Percentiles rank a stretch among this genome's conserved stretches.
Evolutionary conservation across 2,797 vertebrate species (phyloP).

Genomic region (Pipistrellus pipistrellus): DNA sequence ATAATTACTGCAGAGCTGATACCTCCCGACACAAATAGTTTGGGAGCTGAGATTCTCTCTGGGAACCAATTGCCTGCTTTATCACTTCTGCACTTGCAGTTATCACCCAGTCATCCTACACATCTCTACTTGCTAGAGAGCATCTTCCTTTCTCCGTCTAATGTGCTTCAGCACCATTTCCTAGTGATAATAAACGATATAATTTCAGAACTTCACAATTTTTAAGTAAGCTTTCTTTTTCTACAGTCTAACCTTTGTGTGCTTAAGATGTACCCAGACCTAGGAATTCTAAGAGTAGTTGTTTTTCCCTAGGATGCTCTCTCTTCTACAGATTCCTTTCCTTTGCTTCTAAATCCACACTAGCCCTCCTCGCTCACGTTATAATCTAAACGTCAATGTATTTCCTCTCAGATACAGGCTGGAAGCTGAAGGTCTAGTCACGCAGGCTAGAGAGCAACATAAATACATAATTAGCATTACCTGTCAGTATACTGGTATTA

Average conservation of each 20-base stretch:
- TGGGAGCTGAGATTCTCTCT: slow-evolving; percentile 21
- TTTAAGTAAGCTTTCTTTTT: slow-evolving; percentile 42
- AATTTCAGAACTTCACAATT: slow-evolving; percentile 52
- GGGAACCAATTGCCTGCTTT: not conserved
- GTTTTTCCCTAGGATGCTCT: not conserved
- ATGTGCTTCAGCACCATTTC: slow-evolving; percentile 23
- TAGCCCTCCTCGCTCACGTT: slow-evolving; percentile 7
- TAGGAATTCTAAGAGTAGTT: slow-evolving; percentile 1
- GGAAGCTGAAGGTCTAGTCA: slow-evolving; percentile 1
- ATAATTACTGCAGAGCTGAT: slow-evolving; percentile 40
- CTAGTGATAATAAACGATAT: slow-evolving; percentile 25
- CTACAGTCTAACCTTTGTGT: slow-evolving; percentile 22
- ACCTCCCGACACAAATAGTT: slow-evolving; percentile 33
- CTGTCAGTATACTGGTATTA: not conserved
- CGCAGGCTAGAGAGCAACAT: not conserved
- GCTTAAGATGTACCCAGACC: slow-evolving; percentile 11
- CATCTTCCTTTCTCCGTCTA: slow-evolving; percentile 43
- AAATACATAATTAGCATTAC: not conserved
- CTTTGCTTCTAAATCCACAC: slow-evolving; percentile 17
- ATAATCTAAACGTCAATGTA: not conserved
- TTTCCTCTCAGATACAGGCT: not conserved
- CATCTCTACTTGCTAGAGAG: not conserved
- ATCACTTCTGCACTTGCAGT: not conserved
- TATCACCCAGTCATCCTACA: not conserved
- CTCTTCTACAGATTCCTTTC: not conserved